phyloP scores from a whole-genome alignment of 2,113 vertebrate genomes.

The Festucalex cinctus region DNA sequence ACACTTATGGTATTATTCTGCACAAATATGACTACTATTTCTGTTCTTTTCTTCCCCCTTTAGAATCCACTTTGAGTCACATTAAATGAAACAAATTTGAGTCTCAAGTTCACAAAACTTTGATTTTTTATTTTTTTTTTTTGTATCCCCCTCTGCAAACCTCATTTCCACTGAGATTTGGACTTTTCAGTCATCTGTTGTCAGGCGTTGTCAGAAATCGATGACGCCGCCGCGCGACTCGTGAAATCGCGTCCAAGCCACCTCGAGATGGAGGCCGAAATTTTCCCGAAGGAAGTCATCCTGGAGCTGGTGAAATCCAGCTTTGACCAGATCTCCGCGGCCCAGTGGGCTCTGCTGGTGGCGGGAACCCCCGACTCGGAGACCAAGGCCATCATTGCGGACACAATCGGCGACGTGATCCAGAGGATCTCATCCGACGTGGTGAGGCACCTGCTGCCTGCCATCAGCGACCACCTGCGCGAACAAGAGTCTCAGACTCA shows the following conservation, averaged over 20 bases:
- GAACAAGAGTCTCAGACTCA: not conserved
- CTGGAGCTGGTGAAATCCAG: constrained; percentile 3
- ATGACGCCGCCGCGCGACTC: not conserved
- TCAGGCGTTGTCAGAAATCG: not conserved
- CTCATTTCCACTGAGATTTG: not conserved
- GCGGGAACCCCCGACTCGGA: constrained; percentile 8
- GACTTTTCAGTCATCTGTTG: not conserved
- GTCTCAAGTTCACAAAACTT: not conserved
- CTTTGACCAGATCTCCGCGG: constrained; percentile 1
- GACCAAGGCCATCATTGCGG: constrained; percentile 3
- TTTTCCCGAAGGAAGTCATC: not conserved
- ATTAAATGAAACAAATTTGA: not conserved
- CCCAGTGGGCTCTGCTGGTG: constrained; percentile 7
- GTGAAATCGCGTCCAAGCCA: not conserved
- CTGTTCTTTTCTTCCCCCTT: not conserved
- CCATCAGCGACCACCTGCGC: constrained; percentile 1
- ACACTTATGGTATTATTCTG: too few species aligned
- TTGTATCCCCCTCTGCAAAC: not conserved
- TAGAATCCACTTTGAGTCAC: not conserved
- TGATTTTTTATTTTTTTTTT: too few species aligned
- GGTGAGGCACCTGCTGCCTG: constrained; percentile 3
- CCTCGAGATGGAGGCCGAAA: not conserved
- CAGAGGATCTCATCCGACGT: constrained; percentile 5
- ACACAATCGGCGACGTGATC: constrained; percentile 6
- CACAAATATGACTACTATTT: not conserved